Base-by-base conservation (phyloP, 2,888 invertebrate genomes). In the Acanthosepion esculentum region DNA sequence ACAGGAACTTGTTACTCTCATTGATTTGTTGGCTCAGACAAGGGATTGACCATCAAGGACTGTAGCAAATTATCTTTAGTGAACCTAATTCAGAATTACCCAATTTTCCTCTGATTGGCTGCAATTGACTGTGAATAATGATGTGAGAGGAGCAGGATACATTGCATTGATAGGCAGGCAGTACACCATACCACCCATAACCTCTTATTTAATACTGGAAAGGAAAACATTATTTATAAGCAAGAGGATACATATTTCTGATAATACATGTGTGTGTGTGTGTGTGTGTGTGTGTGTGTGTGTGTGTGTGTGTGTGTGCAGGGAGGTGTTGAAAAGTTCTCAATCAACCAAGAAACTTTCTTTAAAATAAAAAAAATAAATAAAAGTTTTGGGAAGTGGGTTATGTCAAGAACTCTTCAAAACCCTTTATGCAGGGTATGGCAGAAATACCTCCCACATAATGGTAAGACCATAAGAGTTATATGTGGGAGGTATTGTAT, bases 1-100 rank as follows among this genome's bases (percentile, higher is more conserved):
- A 78, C 78, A 78, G 78, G 78, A 78, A 78, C 78, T 78, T 78
- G 78, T n/a, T 78, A n/a, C 78, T 64, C 64, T 12, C 78, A 78
- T 78, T 29, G 78, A 78, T 78, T 78, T 78, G 78, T 78, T 78
- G 78, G 78, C 78, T n/a, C 78, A 78, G 78, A 78, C 78, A 78
- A n/a, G n/a, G 78, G 78, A 78, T n/a, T 78, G 78, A 78, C 78
- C 78, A n/a, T 78, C 78, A 78, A n/a, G 78, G n/a, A 78, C 29
- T n/a, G 78, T 78, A n/a, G 78, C 78, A 78, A 55, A 78, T 78
- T 78, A 78, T 78, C 78, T 78, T n/a, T 78, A 78, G 78, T n/a
- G 78, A 78, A 78, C 10, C 78, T 78, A 78, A 78, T 78, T 78
- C 78, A 78, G 78, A 78, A 78, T 78, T 78, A 78, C 78, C 78